Evolutionary conservation across 2,797 vertebrate species (phyloP).

Genomic region (Myotis daubentonii): DNA sequence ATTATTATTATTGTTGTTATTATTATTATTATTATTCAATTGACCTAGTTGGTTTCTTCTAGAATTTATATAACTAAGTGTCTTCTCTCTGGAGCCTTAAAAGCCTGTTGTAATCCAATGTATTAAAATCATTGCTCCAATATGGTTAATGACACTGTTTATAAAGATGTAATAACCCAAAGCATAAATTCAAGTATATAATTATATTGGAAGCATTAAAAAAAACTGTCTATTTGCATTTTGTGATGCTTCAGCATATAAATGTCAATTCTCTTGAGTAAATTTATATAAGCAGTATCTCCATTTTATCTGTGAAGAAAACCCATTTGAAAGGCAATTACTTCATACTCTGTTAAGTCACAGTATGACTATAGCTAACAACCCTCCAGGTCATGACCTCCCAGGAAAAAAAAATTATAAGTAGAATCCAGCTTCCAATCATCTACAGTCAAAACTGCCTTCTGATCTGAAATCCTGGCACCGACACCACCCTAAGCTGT

Average conservation of each 20-base stretch:
- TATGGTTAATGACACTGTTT: neutral
- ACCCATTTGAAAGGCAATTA: neutral
- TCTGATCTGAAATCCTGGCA: neutral
- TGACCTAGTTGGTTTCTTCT: neutral
- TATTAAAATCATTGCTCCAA: neutral
- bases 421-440: neutral
- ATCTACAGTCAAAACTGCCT: neutral
- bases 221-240: neutral
- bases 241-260: slow-evolving; percentile 17
- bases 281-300: neutral
- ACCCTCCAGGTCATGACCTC: neutral
- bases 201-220: slow-evolving; percentile 34
- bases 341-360: neutral
- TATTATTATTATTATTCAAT: neutral
- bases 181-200: slow-evolving; percentile 33
- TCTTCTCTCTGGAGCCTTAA: slow-evolving; percentile 20
- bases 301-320: neutral
- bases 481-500: neutral
- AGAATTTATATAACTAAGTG: neutral
- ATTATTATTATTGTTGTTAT: neutral
- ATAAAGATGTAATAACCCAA: neutral
- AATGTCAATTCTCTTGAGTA: neutral
- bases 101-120: neutral
- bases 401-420: neutral
- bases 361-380: neutral